Evolutionary conservation across 2,797 vertebrate species (phyloP).

Genomic region (Ctenochaetus hawaiiensis): DNA sequence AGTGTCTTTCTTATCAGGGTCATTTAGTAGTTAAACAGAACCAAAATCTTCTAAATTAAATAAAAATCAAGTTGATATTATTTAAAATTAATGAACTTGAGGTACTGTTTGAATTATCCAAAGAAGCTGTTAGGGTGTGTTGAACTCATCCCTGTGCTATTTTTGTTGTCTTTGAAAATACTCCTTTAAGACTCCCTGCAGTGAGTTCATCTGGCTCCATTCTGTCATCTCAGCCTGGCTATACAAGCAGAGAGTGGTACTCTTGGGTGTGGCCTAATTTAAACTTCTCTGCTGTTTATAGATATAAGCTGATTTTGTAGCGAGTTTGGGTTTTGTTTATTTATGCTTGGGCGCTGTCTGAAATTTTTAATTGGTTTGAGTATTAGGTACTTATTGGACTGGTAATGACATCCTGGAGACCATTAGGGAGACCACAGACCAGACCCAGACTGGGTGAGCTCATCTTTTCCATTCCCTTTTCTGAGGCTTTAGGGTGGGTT

Average conservation of each 20-base stretch:
- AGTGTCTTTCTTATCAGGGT: neutral
- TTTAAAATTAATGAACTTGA: neutral
- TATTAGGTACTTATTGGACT: conserved; percentile 69
- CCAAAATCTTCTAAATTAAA: neutral
- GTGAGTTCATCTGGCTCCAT: conserved; percentile 74
- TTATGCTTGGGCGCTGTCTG: conserved; percentile 69
- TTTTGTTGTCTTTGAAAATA: conserved; percentile 51
- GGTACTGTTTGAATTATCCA: conserved; percentile 7
- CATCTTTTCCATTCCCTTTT: conserved; percentile 67
- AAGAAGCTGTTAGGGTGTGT: neutral
- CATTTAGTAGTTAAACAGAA: neutral
- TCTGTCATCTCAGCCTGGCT: conserved; percentile 70
- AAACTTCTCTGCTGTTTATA: conserved; percentile 75
- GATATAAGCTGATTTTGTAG: conserved; percentile 77
- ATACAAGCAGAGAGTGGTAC: conserved; percentile 56
- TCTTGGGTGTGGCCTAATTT: conserved; percentile 70
- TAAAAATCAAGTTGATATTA: neutral
- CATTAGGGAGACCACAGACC: conserved; percentile 70
- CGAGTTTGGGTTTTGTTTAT: conserved; percentile 75
- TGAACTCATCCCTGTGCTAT: conserved; percentile 32
- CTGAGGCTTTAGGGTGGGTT: conserved; percentile 6
- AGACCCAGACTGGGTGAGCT: conserved; percentile 65
- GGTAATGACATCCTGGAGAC: conserved; percentile 71
- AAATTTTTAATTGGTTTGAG: conserved; percentile 77
- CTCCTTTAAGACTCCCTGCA: conserved; percentile 53